phyloP scores from a whole-genome alignment of 2,888 invertebrate species.

The Cheiracanthium punctorium region DNA sequence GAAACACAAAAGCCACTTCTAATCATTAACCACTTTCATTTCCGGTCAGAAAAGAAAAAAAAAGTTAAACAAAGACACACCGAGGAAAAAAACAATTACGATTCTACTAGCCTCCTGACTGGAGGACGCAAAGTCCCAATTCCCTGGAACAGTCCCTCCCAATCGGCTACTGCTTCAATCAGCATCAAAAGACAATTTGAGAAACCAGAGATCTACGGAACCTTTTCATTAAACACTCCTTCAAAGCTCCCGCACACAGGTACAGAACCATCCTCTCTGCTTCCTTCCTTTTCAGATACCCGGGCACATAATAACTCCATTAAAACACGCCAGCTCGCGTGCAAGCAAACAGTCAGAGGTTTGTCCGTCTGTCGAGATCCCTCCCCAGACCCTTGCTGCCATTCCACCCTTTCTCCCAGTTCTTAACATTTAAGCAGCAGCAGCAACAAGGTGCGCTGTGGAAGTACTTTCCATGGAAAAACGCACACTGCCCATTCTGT shows the following conservation, averaged over 20 bases:
- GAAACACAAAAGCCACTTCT: too few species aligned
- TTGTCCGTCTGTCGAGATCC: constrained; percentile 16
- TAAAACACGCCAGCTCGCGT: constrained; percentile 61
- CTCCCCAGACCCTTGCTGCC: constrained; percentile 10
- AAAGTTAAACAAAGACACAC: too few species aligned
- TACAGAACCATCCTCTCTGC: not conserved
- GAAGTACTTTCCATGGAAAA: too few species aligned
- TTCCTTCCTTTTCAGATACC: not conserved
- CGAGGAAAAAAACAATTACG: not conserved
- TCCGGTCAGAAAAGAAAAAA: not conserved
- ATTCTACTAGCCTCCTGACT: not conserved
- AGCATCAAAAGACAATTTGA: not conserved
- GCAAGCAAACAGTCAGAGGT: constrained; percentile 23
- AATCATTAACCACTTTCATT: not conserved
- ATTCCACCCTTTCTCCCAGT: not conserved
- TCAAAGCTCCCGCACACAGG: not conserved
- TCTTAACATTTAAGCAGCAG: constrained; percentile 1
- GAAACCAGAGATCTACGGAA: not conserved
- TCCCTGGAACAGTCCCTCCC: not conserved
- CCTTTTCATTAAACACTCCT: constrained; percentile 43
- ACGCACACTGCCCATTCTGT: not conserved
- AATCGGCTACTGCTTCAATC: not conserved
- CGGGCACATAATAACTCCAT: constrained; percentile 28
- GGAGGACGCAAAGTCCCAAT: not conserved
- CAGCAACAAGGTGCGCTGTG: too few species aligned